Evolutionary conservation across 2,888 invertebrate species (phyloP).

Genomic region (Parnassius orleans): DNA sequence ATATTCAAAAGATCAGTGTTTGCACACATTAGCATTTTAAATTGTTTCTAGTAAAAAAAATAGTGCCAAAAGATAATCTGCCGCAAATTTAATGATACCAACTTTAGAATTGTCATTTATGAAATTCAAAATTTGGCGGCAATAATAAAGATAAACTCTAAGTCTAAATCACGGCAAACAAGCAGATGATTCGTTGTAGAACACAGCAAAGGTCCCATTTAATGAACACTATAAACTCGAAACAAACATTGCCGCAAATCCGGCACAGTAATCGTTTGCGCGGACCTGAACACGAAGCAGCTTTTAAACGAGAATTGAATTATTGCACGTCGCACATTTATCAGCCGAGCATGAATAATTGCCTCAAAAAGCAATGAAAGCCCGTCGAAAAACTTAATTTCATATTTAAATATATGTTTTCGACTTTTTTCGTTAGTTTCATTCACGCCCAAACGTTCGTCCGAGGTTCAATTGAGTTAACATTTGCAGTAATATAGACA

Average conservation of each 20-base stretch:
- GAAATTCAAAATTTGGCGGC: constrained; percentile 2
- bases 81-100: neutral
- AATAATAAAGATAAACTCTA: constrained; percentile 9
- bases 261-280: constrained; percentile 7
- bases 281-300: constrained; percentile 54
- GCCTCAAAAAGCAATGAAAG: constrained; percentile 65
- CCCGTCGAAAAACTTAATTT: constrained; percentile 74
- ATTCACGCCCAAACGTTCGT: neutral
- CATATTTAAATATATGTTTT: constrained; percentile 66
- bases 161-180: constrained; percentile 32
- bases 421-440: constrained; percentile 15
- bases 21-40: too few species aligned
- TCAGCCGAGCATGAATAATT: constrained; percentile 72
- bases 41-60: neutral
- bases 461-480: constrained; percentile 7
- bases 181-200: constrained; percentile 40
- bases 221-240: constrained; percentile 58
- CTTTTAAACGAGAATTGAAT: constrained; percentile 72
- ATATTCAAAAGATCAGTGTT: too few species aligned
- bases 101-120: constrained; percentile 16
- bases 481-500: neutral
- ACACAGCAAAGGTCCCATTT: constrained; percentile 35
- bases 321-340: constrained; percentile 74
- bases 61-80: neutral
- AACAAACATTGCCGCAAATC: constrained; percentile 43